These are phyloP conservation scores for Ips nitidus DNA, from an alignment of 1,140 invertebrate genomes.

Conservation along the genomic window DNA sequence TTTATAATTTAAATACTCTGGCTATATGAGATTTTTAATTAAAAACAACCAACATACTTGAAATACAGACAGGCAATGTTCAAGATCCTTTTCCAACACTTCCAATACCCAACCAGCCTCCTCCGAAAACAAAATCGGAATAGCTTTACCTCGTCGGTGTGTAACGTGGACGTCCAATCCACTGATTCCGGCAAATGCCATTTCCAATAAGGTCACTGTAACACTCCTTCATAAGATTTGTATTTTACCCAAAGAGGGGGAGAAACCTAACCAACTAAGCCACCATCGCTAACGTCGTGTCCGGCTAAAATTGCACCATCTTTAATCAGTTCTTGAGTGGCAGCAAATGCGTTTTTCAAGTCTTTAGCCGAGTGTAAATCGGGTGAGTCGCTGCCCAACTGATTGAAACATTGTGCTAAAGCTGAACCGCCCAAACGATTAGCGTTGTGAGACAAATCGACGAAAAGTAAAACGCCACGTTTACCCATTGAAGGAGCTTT, in stretches of 20 bases:
- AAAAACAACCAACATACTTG: slow-evolving; percentile 38
- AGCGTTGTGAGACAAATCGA: slow-evolving; percentile 68
- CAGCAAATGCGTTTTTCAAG: slow-evolving; percentile 75
- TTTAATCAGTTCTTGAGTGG: slow-evolving; percentile 80
- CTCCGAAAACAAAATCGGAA: slow-evolving; percentile 83
- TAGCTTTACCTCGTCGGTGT: slow-evolving; percentile 57
- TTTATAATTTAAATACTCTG: no score
- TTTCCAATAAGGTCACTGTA: slow-evolving; percentile 82
- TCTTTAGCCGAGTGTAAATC: slow-evolving; percentile 73
- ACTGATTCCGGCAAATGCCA: slow-evolving; percentile 90
- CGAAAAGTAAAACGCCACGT: slow-evolving; percentile 64
- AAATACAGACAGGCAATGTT: slow-evolving; percentile 50
- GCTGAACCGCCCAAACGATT: slow-evolving; percentile 86
- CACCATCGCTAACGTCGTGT: slow-evolving; percentile 97
- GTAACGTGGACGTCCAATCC: slow-evolving; percentile 72
- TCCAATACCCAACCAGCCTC: slow-evolving; percentile 93
- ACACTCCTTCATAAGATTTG: not conserved
- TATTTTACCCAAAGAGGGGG: not conserved
- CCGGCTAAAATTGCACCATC: slow-evolving; percentile 78
- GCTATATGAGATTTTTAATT: no score
- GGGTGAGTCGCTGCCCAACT: slow-evolving; percentile 79
- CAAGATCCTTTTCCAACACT: slow-evolving; percentile 65
- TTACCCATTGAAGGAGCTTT: slow-evolving; percentile 64
- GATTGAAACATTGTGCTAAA: slow-evolving; percentile 85
- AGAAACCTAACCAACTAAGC: slow-evolving; percentile 62